Conservation (phyloP, 2,113 vertebrate genomes). For the Perca schrenkii region DNA sequence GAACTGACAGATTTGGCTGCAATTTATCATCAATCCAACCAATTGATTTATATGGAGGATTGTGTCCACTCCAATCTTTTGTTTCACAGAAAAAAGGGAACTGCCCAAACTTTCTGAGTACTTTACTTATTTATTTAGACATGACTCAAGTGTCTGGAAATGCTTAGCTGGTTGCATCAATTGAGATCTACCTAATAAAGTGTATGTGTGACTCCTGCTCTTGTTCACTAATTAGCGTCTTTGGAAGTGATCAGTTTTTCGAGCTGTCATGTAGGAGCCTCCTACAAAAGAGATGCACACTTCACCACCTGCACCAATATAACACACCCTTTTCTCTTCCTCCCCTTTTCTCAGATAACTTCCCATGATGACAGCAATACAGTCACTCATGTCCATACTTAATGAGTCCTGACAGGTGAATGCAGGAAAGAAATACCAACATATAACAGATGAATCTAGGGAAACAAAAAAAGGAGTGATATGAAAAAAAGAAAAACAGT, state of each 20-base stretch:
- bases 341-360: conserved; percentile 29
- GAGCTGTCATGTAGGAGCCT: not conserved
- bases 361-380: conserved; percentile 26
- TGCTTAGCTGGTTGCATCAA: not conserved
- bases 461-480: conserved; percentile 52
- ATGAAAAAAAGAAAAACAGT: conserved; percentile 24
- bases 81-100: not conserved
- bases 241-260: not conserved
- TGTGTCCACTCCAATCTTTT: not conserved
- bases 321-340: conserved; percentile 26
- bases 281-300: not conserved
- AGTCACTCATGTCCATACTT: conserved; percentile 30
- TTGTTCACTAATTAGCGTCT: conserved; percentile 3
- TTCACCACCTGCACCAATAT: not conserved
- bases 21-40: conserved; percentile 5
- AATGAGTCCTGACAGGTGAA: conserved; percentile 40
- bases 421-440: conserved; percentile 30
- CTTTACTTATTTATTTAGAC: conserved; percentile 7
- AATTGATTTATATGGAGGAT: not conserved
- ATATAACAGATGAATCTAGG: conserved; percentile 24
- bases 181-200: not conserved
- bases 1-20: conserved; percentile 37
- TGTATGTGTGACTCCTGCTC: too few species aligned
- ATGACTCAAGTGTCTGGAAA: conserved; percentile 6
- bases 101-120: not conserved